Evolutionary conservation across 2,797 vertebrate genomes (phyloP), one percentile per base, ranked within the genome.

Genomic region (Macropodus opercularis): DNA sequence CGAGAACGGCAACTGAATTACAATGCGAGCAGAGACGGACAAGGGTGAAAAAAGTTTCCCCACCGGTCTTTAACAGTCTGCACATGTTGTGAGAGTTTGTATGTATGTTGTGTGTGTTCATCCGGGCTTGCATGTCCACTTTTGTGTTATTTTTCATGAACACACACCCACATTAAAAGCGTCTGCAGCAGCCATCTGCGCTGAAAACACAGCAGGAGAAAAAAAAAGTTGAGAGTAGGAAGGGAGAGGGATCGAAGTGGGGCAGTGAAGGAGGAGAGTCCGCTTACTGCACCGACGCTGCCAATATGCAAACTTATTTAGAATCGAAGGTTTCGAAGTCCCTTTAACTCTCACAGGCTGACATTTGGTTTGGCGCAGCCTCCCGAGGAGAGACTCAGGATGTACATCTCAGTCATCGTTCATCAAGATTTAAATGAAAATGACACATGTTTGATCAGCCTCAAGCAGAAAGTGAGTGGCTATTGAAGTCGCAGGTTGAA

Each of bases 101-200:
- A 8, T 18, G 22, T 36, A 27, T 62, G 41, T 31, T 18, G 18
- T 6, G 12, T 15, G 2, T 41, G 15, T 8, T 43, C 23, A n/a
- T 24, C 40, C 26, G 31, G 22, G 17, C 2, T 5, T 2, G 6
- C 27, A 39, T 4, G 17, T 40, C 21, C 31, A 8, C 6, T 29
- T 29, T 29, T 29, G 7, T 29, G n/a, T 10, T 18, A 23, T 46
- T 29, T 35, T 27, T 14, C 8, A n/a, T n/a, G 36, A 19, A 32
- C 35, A 13, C 9, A 10, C n/a, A 26, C 56, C 23, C 36, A 42
- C 38, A 27, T 29, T 0, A 1, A 15, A 7, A 8, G 15, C 24
- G 61, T 79, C 71, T 69, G 74, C 49, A 47, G 69, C 47, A 40
- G 63, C 78, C 80, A 79, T 83, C 77, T 83, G 77, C 40, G 12